These are phyloP conservation scores for Maccullochella peelii DNA, from an alignment of 2,113 vertebrate genomes.

Conservation along the genomic window DNA sequence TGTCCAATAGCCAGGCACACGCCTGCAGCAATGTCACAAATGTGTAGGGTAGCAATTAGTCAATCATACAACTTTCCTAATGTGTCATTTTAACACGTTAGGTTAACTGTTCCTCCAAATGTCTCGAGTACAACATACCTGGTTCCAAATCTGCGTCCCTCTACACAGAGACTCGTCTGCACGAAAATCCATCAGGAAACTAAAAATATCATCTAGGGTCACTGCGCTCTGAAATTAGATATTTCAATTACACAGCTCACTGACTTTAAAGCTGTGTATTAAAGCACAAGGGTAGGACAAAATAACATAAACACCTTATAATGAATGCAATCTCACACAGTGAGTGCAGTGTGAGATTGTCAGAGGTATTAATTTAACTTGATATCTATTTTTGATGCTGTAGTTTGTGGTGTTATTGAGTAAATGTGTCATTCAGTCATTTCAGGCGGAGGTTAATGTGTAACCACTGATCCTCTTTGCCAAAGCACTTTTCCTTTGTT, in stretches of 20 bases:
- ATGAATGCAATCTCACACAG: not conserved
- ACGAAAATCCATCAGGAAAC: slow-evolving; percentile 88
- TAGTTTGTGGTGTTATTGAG: not conserved
- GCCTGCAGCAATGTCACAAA: slow-evolving; percentile 77
- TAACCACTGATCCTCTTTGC: not conserved
- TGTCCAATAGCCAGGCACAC: slow-evolving; percentile 88
- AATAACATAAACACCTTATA: not conserved
- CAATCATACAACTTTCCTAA: not conserved
- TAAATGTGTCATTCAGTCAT: not conserved
- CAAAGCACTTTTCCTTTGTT: not conserved
- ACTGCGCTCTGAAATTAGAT: slow-evolving; percentile 83
- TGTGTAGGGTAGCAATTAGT: not conserved
- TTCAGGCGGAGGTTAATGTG: not conserved
- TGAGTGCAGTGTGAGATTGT: not conserved
- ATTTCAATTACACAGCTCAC: not conserved
- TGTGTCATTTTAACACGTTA: not conserved
- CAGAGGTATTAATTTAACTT: not conserved
- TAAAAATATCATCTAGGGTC: slow-evolving; percentile 88
- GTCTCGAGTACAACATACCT: slow-evolving; percentile 79
- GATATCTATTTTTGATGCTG: not conserved
- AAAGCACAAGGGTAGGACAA: not conserved
- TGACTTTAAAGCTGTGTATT: not conserved
- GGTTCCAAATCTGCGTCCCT: slow-evolving; percentile 89
- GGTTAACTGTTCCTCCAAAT: not conserved
- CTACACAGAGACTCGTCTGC: slow-evolving; percentile 91